These are phyloP conservation scores for Corythoichthys haematopterus DNA, from an alignment of 2,113 vertebrate genomes.

Conservation along the genomic window DNA sequence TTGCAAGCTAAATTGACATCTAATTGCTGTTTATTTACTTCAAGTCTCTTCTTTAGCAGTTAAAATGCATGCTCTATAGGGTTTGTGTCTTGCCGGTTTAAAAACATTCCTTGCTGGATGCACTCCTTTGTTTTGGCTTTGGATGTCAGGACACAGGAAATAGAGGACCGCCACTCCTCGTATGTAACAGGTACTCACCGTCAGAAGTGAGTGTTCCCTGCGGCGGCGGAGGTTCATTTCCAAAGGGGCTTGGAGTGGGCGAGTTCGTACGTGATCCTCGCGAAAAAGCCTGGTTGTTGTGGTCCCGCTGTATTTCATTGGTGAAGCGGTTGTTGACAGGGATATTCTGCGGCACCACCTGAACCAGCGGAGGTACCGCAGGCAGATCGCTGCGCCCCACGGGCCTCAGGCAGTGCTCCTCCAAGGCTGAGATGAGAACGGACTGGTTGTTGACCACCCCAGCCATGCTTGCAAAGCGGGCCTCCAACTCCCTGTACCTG, in stretches of 20 bases:
- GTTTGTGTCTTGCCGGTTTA: background rate
- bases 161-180: background rate
- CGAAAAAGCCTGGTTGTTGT: constrained; percentile 77
- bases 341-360: constrained; percentile 87
- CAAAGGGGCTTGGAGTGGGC: constrained; percentile 67
- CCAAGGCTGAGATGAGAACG: constrained; percentile 80
- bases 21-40: background rate
- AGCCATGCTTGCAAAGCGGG: constrained; percentile 81
- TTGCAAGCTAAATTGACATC: background rate
- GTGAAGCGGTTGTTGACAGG: constrained; percentile 81
- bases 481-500: constrained; percentile 87
- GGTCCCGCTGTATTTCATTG: constrained; percentile 92
- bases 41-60: background rate
- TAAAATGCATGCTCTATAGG: background rate
- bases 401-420: constrained; percentile 86
- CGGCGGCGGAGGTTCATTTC: constrained; percentile 77
- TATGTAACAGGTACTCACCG: constrained; percentile 66
- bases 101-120: background rate
- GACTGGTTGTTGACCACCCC: constrained; percentile 96
- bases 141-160: background rate
- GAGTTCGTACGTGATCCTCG: constrained; percentile 75
- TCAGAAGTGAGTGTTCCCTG: constrained; percentile 85
- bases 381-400: constrained; percentile 80
- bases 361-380: constrained; percentile 84
- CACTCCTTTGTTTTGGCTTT: constrained; percentile 3